Conservation (phyloP, 2,888 invertebrate genomes). For the Achlya flavicornis region DNA sequence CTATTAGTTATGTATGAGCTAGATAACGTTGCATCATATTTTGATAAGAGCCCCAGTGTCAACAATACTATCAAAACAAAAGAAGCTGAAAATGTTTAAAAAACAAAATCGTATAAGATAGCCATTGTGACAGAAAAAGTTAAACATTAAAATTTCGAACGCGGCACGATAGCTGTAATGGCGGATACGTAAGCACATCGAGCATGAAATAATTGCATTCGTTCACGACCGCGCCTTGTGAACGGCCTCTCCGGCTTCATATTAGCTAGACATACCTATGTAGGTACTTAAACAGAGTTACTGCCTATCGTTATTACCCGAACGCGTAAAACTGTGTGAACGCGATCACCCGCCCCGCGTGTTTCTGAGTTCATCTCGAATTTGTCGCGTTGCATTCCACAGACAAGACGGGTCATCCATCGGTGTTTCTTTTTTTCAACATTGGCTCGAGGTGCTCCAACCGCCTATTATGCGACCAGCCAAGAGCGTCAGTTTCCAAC, state of each 20-base stretch:
- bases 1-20: constrained; percentile 30
- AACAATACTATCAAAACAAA: constrained; percentile 30
- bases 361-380: constrained; percentile 60
- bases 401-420: constrained; percentile 70
- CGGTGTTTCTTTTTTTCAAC: constrained; percentile 57
- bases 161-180: constrained; percentile 59
- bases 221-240: constrained; percentile 70
- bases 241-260: constrained; percentile 57
- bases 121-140: constrained; percentile 24
- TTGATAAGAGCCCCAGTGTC: constrained; percentile 10
- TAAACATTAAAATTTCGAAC: constrained; percentile 47
- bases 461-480: constrained; percentile 58
- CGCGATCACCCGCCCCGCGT: constrained; percentile 43
- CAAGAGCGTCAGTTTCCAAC: constrained; percentile 52
- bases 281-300: constrained; percentile 48
- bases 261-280: constrained; percentile 58
- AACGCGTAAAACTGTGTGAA: constrained; percentile 56
- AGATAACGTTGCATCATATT: constrained; percentile 29
- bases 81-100: constrained; percentile 27
- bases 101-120: constrained; percentile 19
- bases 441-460: constrained; percentile 32
- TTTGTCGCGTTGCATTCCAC: constrained; percentile 69
- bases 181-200: constrained; percentile 67
- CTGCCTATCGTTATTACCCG: constrained; percentile 67
- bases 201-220: constrained; percentile 77